These are phyloP conservation scores for Coregonus sp. DNA, from an alignment of 2,797 vertebrate genomes.

Conservation along the genomic window DNA sequence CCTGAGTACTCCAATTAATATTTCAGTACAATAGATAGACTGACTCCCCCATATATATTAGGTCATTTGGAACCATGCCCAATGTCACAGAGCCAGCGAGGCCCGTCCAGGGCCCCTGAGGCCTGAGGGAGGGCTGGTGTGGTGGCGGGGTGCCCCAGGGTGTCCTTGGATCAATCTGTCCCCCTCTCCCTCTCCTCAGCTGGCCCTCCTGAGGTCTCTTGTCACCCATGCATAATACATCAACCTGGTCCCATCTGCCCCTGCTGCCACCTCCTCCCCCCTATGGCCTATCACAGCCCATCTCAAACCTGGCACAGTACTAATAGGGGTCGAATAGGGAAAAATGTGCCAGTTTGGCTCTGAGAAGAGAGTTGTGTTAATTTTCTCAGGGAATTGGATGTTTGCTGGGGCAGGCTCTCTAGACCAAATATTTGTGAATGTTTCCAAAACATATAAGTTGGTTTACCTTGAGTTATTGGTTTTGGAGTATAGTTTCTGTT, in stretches of 20 bases:
- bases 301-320: conserved; percentile 42
- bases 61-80: conserved; percentile 41
- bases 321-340: conserved; percentile 59
- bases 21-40: conserved; percentile 52
- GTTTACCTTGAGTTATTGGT: conserved; percentile 16
- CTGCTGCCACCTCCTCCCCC: conserved; percentile 49
- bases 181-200: conserved; percentile 59
- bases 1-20: conserved; percentile 46
- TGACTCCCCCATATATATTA: conserved; percentile 45
- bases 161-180: conserved; percentile 62
- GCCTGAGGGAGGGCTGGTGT: conserved; percentile 15
- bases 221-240: conserved; percentile 69
- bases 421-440: conserved; percentile 28
- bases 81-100: conserved; percentile 49
- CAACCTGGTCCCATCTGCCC: conserved; percentile 66
- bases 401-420: conserved; percentile 20
- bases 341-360: conserved; percentile 45
- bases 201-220: conserved; percentile 47
- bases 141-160: conserved; percentile 46
- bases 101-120: conserved; percentile 44
- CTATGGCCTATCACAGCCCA: conserved; percentile 45
- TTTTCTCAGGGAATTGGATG: conserved; percentile 23
- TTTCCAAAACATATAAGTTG: conserved; percentile 32
- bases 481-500: conserved; percentile 15
- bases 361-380: conserved; percentile 46